phyloP scores from a whole-genome alignment of 1,140 invertebrate species.

The Holcopasites calliopsidis region DNA sequence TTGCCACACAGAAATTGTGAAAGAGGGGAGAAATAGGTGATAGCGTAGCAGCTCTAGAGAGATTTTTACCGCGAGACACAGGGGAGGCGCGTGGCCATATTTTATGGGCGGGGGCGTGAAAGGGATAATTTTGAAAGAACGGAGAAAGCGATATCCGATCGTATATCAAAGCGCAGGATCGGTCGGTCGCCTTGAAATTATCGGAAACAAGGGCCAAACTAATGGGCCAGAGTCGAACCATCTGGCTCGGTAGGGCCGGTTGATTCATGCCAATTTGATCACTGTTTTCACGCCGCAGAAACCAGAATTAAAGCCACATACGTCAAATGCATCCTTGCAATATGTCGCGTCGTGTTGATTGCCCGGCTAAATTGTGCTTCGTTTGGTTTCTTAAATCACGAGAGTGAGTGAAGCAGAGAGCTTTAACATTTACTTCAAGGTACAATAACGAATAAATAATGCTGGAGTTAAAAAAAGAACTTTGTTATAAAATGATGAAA shows the following conservation, averaged over 20 bases:
- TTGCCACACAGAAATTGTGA: neutral
- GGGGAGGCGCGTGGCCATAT: conserved; percentile 64
- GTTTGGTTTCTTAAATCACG: too few species aligned
- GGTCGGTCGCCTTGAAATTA: conserved; percentile 74
- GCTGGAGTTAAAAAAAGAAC: too few species aligned
- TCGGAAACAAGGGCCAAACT: conserved; percentile 76
- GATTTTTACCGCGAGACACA: conserved; percentile 13
- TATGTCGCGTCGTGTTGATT: too few species aligned
- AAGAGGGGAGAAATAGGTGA: too few species aligned
- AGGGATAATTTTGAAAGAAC: conserved; percentile 72
- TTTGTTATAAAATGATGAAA: too few species aligned
- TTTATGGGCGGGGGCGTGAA: conserved; percentile 72
- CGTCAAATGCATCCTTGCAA: neutral
- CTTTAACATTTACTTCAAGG: too few species aligned
- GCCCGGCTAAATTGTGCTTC: neutral
- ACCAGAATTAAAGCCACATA: conserved; percentile 7
- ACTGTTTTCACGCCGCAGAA: conserved; percentile 67
- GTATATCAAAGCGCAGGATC: conserved; percentile 67
- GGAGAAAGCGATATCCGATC: conserved; percentile 69
- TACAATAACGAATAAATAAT: too few species aligned
- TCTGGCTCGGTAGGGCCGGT: conserved; percentile 69
- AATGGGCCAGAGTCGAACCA: conserved; percentile 70
- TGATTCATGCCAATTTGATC: conserved; percentile 68
- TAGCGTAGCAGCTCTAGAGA: conserved; percentile 1
- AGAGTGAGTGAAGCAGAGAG: too few species aligned